phyloP scores from a whole-genome alignment of 1,140 invertebrate genomes.

The Grapholita molesta region DNA sequence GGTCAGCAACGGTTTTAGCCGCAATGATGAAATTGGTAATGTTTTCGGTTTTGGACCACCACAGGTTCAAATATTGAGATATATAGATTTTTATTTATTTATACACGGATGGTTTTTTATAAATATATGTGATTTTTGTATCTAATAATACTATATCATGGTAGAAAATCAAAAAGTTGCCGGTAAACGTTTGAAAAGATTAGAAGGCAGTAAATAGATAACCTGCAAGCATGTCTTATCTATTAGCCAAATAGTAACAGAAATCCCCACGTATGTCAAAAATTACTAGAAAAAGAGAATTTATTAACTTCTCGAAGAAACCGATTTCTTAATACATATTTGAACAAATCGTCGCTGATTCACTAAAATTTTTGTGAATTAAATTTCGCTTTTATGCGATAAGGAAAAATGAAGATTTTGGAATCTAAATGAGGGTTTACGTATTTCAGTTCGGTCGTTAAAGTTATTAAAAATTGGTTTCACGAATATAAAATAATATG shows the following conservation, averaged over 20 bases:
- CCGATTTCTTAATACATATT: no score
- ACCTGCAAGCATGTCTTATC: not conserved
- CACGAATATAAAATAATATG: not conserved
- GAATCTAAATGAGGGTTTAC: not conserved
- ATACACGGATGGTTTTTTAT: no score
- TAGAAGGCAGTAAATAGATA: not conserved
- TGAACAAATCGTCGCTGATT: not conserved
- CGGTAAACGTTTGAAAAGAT: not conserved
- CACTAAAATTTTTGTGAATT: not conserved
- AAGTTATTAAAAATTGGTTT: not conserved
- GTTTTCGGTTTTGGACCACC: not conserved
- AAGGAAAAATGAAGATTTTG: not conserved
- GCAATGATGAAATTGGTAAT: not conserved
- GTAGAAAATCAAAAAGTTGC: no score
- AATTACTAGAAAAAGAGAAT: no score
- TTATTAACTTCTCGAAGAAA: no score
- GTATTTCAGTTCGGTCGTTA: not conserved
- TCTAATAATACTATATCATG: not conserved
- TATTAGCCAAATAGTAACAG: not conserved
- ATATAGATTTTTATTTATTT: not conserved
- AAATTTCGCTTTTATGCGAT: not conserved
- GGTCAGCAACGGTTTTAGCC: not conserved
- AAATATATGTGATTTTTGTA: no score
- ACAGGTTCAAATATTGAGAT: not conserved
- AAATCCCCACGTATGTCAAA: no score